A percentile compares a stretch with the other conserved stretches of the same genome.
These are phyloP conservation scores for Labeo catla DNA, from an alignment of 2,113 vertebrate species.

Conservation along the genomic window DNA sequence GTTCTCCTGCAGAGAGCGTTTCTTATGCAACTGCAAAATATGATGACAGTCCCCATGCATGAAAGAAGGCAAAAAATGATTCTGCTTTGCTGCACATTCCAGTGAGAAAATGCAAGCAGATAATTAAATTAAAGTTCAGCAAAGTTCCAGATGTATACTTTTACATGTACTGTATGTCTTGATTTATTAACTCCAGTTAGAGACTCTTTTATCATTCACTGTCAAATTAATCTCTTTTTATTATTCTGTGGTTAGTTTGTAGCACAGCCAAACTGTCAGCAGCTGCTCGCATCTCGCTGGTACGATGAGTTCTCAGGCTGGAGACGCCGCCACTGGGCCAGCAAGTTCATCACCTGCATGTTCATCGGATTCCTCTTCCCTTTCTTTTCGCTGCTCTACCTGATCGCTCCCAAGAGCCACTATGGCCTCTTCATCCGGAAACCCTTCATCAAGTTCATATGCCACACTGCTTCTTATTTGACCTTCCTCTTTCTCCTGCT, in stretches of 20 bases:
- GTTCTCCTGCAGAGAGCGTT: neutral
- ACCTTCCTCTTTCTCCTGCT: conserved; percentile 98
- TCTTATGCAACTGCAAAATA: neutral
- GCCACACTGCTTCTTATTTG: conserved; percentile 97
- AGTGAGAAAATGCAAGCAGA: neutral
- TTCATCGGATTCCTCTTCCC: conserved; percentile 96
- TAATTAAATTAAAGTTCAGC: neutral
- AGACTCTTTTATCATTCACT: conserved; percentile 1
- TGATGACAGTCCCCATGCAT: neutral
- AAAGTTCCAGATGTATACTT: neutral
- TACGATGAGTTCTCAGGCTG: conserved; percentile 97
- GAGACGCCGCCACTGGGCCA: conserved; percentile 94
- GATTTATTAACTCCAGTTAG: neutral
- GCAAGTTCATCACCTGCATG: conserved; percentile 94
- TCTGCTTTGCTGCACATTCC: neutral
- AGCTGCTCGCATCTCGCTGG: conserved; percentile 95
- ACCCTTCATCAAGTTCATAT: conserved; percentile 99
- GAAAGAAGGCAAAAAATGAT: neutral
- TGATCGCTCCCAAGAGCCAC: conserved; percentile 94
- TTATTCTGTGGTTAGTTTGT: conserved; percentile 83
- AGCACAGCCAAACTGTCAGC: conserved; percentile 98
- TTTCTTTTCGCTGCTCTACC: conserved; percentile 89
- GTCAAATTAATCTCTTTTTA: neutral
- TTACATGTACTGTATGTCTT: neutral
- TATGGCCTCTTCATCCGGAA: conserved; percentile 98